Evolutionary conservation across 1,140 invertebrate genomes (phyloP).

Genomic region (Atta texana): DNA sequence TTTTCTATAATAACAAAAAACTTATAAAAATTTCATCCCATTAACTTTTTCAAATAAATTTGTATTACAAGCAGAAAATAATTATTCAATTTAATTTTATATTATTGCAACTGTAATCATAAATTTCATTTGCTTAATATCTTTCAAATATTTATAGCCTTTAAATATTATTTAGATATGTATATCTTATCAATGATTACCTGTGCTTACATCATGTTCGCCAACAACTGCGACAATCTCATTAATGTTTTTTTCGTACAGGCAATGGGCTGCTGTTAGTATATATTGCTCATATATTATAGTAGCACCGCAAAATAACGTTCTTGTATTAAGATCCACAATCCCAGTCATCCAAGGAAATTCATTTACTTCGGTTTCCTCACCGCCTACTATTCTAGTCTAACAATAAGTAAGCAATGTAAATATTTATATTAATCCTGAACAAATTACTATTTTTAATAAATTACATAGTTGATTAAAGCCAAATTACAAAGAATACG

Average conservation of each 20-base stretch:
- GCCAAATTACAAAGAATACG: neutral
- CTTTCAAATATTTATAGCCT: neutral
- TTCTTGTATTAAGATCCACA: constrained; percentile 61
- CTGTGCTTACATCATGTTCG: constrained; percentile 85
- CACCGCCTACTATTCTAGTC: constrained; percentile 89
- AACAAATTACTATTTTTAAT: neutral
- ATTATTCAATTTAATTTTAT: neutral
- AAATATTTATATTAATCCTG: neutral
- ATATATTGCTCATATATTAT: constrained; percentile 88
- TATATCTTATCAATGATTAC: constrained; percentile 27
- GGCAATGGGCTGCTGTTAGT: constrained; percentile 91
- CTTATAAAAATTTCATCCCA: neutral
- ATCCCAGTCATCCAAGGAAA: constrained; percentile 89
- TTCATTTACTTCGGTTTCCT: constrained; percentile 88
- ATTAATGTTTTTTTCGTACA: neutral
- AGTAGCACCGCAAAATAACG: constrained; percentile 85
- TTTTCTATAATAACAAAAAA: neutral
- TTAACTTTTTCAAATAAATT: constrained; percentile 8
- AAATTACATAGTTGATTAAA: constrained; percentile 1
- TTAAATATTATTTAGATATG: neutral
- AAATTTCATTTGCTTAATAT: constrained; percentile 1
- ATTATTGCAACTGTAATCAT: neutral
- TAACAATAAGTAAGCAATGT: constrained; percentile 71
- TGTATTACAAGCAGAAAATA: neutral
- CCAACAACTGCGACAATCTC: constrained; percentile 83